phyloP scores from a whole-genome alignment of 2,797 vertebrate genomes.

The Cyclopterus lumpus region DNA sequence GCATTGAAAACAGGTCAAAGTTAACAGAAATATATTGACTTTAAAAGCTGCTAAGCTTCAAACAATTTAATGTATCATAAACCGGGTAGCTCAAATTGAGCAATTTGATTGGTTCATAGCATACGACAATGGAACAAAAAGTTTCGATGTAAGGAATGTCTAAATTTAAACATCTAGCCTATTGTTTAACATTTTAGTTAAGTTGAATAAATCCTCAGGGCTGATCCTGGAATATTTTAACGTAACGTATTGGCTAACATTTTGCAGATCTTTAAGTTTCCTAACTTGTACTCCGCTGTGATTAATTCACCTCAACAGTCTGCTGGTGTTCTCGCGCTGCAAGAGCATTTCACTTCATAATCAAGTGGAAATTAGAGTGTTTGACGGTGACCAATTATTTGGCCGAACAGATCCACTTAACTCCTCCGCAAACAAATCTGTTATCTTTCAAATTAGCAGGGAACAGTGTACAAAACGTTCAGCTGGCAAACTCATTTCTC shows the following conservation, averaged over 20 bases:
- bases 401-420: background rate
- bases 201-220: background rate
- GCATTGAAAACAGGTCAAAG: constrained; percentile 23
- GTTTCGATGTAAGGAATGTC: background rate
- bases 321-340: background rate
- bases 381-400: background rate
- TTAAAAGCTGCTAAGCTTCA: background rate
- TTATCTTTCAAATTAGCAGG: background rate
- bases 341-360: background rate
- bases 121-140: background rate
- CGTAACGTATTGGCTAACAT: background rate
- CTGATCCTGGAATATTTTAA: background rate
- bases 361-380: background rate
- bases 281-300: background rate
- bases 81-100: background rate
- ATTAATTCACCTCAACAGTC: background rate
- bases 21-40: constrained; percentile 12
- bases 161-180: background rate
- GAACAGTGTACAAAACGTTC: background rate
- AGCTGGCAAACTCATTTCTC: background rate
- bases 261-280: background rate
- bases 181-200: background rate
- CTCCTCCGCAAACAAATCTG: background rate
- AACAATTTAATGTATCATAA: background rate
- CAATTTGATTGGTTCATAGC: background rate